These are phyloP conservation scores for Poecilia gillii DNA, from an alignment of 2,797 vertebrate genomes.

Conservation along the genomic window DNA sequence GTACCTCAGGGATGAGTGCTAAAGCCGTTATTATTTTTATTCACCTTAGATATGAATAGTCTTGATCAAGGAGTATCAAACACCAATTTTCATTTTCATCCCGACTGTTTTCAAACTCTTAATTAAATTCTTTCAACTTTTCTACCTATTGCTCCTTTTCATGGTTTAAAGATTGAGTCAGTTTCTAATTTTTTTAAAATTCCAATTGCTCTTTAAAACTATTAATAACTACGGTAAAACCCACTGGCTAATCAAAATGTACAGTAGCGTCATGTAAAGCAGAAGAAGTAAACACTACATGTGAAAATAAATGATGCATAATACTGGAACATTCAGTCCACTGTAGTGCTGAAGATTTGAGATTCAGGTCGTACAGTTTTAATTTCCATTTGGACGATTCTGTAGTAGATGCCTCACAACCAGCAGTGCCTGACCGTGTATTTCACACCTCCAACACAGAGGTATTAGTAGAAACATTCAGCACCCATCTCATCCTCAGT, in stretches of 20 bases:
- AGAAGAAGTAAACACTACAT: not conserved
- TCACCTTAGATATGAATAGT: not conserved
- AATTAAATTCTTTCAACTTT: not conserved
- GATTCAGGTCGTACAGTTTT: not conserved
- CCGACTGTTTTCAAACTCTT: not conserved
- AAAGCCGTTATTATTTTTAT: not conserved
- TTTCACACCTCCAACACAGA: not conserved
- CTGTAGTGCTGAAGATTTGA: not conserved
- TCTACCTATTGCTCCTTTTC: not conserved
- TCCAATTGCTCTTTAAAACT: not conserved
- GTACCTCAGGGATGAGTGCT: not conserved
- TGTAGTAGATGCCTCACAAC: not conserved
- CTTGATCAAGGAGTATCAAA: not conserved
- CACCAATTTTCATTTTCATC: not conserved
- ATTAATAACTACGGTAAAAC: not conserved
- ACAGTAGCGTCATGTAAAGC: not conserved
- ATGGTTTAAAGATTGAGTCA: not conserved
- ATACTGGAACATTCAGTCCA: not conserved
- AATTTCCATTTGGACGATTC: not conserved
- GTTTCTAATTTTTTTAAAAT: not conserved
- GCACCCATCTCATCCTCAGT: not conserved
- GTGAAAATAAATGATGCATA: not conserved
- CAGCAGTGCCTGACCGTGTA: not conserved
- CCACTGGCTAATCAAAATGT: not conserved
- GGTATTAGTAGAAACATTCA: constrained; percentile 5